These are phyloP conservation scores for Zhuqinia jingwanae DNA, from an alignment of 2,888 invertebrate species.

Conservation along the genomic window DNA sequence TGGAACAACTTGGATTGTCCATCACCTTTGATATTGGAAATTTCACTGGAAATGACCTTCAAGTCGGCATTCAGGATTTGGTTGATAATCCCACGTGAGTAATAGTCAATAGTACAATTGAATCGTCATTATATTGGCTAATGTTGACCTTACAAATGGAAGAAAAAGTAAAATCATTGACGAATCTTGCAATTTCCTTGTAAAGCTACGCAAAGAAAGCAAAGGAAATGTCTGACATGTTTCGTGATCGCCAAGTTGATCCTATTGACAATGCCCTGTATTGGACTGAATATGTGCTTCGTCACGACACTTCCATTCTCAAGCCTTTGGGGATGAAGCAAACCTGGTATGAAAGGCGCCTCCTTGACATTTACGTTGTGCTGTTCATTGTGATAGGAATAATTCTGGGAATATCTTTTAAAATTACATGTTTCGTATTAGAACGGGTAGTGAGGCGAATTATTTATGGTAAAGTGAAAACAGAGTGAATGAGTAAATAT, in stretches of 20 bases:
- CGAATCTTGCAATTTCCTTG: too few species aligned
- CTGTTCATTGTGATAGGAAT: background rate
- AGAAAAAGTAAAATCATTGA: too few species aligned
- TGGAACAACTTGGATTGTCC: slow-evolving; percentile 53
- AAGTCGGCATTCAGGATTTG: background rate
- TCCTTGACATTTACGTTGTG: slow-evolving; percentile 61
- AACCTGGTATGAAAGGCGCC: slow-evolving; percentile 65
- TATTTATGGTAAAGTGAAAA: too few species aligned
- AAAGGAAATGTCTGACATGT: background rate
- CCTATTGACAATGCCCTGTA: slow-evolving; percentile 40
- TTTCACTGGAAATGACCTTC: too few species aligned
- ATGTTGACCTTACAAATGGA: background rate
- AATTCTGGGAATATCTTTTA: background rate
- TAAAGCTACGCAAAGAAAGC: background rate
- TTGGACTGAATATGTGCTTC: slow-evolving; percentile 61
- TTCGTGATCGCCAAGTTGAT: slow-evolving; percentile 32
- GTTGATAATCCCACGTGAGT: background rate
- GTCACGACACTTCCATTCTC: slow-evolving; percentile 49
- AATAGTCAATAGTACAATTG: background rate
- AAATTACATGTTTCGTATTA: too few species aligned
- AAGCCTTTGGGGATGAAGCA: slow-evolving; percentile 63
- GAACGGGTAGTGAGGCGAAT: too few species aligned
- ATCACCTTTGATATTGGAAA: slow-evolving; percentile 59
- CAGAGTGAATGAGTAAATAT: too few species aligned
- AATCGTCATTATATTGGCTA: too few species aligned